Conservation (phyloP, 2,113 vertebrate species). For the Lophius piscatorius region DNA sequence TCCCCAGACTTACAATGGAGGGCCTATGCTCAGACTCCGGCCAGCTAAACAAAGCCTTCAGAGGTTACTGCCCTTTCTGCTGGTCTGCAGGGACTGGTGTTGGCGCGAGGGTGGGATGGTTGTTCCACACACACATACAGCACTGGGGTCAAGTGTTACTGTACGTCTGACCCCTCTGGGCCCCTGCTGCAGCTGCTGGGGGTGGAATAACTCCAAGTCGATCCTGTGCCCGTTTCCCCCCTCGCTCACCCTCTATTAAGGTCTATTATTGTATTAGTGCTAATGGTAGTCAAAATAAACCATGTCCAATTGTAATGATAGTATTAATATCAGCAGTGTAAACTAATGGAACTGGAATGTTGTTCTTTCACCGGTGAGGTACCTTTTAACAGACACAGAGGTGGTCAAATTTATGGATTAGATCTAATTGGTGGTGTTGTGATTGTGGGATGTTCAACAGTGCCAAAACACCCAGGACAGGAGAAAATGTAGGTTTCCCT, state of each 20-base stretch:
- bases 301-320: conserved; percentile 79
- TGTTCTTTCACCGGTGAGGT: conserved; percentile 68
- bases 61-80: conserved; percentile 81
- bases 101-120: conserved; percentile 49
- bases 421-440: conserved; percentile 64
- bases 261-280: conserved; percentile 82
- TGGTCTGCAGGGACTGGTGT: conserved; percentile 68
- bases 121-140: conserved; percentile 39
- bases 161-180: conserved; percentile 72
- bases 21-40: conserved; percentile 75
- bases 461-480: conserved; percentile 53
- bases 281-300: conserved; percentile 84
- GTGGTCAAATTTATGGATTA: conserved; percentile 73
- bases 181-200: conserved; percentile 68
- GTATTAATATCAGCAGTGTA: conserved; percentile 80
- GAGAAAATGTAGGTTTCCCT: conserved; percentile 28
- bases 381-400: conserved; percentile 62
- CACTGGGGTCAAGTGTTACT: conserved; percentile 76
- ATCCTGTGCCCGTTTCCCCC: conserved; percentile 49
- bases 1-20: conserved; percentile 79
- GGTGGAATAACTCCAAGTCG: conserved; percentile 53
- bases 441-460: conserved; percentile 48
- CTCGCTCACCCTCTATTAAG: conserved; percentile 72
- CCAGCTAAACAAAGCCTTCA: conserved; percentile 80
- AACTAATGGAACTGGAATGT: conserved; percentile 78